These are phyloP conservation scores for Galeruca laticollis DNA, from an alignment of 2,888 invertebrate genomes.

Conservation along the genomic window DNA sequence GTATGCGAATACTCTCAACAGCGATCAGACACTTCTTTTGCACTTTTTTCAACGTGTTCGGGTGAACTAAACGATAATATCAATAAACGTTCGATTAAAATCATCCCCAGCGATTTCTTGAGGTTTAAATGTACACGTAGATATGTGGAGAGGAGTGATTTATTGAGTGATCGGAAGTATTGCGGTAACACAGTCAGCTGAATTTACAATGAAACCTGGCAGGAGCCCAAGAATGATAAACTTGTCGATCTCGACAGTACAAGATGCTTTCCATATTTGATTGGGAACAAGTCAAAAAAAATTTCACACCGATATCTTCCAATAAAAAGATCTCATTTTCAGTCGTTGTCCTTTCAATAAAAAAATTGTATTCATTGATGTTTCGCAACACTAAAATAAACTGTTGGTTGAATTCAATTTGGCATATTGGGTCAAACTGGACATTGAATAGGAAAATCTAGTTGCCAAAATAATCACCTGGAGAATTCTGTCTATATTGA, in stretches of 20 bases:
- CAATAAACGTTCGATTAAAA: conserved; percentile 11
- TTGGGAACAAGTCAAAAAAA: neutral
- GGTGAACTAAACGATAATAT: neutral
- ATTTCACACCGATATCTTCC: too few relatives aligned
- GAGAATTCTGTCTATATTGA: too few relatives aligned
- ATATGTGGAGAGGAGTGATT: neutral
- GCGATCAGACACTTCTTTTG: neutral
- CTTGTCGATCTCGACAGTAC: neutral
- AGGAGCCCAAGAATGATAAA: neutral
- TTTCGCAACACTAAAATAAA: too few relatives aligned
- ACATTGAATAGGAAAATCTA: too few relatives aligned
- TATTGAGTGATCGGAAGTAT: neutral
- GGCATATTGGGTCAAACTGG: too few relatives aligned
- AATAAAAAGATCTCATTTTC: too few relatives aligned
- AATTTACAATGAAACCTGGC: neutral
- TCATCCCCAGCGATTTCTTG: conserved; percentile 4
- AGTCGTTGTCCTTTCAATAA: too few relatives aligned
- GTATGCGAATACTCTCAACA: neutral
- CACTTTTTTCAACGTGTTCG: neutral
- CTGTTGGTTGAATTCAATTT: too few relatives aligned
- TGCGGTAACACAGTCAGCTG: neutral
- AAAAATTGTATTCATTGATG: too few relatives aligned
- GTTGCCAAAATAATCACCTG: too few relatives aligned
- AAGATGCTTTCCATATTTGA: neutral
- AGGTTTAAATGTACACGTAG: conserved; percentile 1